Percentiles rank a stretch among this genome's conserved stretches.
Conservation (phyloP, 1,140 invertebrate species). For the Brachionus manjavacas region DNA sequence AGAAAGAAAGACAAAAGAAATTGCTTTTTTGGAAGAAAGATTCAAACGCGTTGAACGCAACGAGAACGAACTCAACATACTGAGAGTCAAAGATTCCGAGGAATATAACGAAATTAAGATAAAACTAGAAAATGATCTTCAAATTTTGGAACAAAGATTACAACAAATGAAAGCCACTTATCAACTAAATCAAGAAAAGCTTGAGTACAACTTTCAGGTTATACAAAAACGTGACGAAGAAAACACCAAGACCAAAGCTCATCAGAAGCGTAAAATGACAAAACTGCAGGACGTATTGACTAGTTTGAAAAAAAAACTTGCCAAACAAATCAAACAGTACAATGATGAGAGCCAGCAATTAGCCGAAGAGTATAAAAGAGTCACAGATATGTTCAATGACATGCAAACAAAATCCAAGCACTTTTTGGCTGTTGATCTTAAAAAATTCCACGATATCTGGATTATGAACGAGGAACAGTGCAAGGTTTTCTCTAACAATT, state of each 20-base stretch:
- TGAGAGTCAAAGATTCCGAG: slow-evolving; percentile 55
- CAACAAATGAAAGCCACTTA: slow-evolving; percentile 69
- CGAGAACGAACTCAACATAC: slow-evolving; percentile 52
- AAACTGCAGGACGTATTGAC: slow-evolving; percentile 67
- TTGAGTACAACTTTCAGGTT: slow-evolving; percentile 79
- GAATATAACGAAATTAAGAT: slow-evolving; percentile 58
- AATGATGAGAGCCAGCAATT: slow-evolving; percentile 55
- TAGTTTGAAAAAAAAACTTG: slow-evolving; percentile 63
- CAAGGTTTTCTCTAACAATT: slow-evolving; percentile 61
- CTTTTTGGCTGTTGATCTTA: slow-evolving; percentile 64
- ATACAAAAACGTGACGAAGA: slow-evolving; percentile 78
- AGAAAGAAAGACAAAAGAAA: slow-evolving; percentile 35
- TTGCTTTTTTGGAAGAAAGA: slow-evolving; percentile 1
- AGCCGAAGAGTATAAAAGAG: slow-evolving; percentile 56
- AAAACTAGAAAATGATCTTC: slow-evolving; percentile 56
- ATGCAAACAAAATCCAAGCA: slow-evolving; percentile 59
- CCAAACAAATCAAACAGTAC: slow-evolving; percentile 62
- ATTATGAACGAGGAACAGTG: slow-evolving; percentile 66
- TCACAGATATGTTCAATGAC: slow-evolving; percentile 55
- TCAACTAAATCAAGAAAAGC: slow-evolving; percentile 73
- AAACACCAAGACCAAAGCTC: slow-evolving; percentile 72
- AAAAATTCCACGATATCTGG: slow-evolving; percentile 63
- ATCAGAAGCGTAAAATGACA: slow-evolving; percentile 73
- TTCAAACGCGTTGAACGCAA: slow-evolving; percentile 54
- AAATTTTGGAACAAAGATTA: slow-evolving; percentile 69